Conservation (phyloP, 2,113 vertebrate genomes). For the Eupsittula cactorum region DNA sequence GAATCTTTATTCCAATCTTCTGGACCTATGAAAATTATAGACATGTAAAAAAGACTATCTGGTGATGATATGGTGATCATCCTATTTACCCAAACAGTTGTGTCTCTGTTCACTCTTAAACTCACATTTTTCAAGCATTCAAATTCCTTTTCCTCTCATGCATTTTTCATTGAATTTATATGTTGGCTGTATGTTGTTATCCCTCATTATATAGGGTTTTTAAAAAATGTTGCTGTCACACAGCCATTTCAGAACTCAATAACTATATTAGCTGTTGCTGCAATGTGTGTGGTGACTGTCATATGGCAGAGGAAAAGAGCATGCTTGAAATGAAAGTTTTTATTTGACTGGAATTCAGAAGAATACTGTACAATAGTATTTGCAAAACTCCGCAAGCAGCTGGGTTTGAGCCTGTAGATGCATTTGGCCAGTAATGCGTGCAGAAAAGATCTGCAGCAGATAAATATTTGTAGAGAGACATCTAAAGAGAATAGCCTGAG, state of each 20-base stretch:
- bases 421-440: neutral
- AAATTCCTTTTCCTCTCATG: neutral
- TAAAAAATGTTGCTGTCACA: neutral
- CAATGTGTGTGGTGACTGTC: neutral
- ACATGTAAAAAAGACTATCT: neutral
- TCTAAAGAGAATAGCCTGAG: neutral
- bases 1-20: neutral
- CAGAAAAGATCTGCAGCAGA: neutral
- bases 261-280: neutral
- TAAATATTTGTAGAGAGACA: neutral
- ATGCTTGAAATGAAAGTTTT: neutral
- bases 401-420: neutral
- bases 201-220: neutral
- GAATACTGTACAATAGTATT: neutral
- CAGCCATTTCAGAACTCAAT: neutral
- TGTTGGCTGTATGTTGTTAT: neutral
- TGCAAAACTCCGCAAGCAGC: neutral
- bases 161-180: neutral
- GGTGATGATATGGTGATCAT: neutral
- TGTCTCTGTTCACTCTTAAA: neutral
- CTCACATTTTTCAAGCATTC: neutral
- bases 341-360: constrained; percentile 19
- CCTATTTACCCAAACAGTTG: neutral
- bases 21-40: neutral
- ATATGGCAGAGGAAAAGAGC: neutral